Evolutionary conservation across 2,113 vertebrate genomes (phyloP).

Genomic region (Gopherus flavomarginatus): DNA sequence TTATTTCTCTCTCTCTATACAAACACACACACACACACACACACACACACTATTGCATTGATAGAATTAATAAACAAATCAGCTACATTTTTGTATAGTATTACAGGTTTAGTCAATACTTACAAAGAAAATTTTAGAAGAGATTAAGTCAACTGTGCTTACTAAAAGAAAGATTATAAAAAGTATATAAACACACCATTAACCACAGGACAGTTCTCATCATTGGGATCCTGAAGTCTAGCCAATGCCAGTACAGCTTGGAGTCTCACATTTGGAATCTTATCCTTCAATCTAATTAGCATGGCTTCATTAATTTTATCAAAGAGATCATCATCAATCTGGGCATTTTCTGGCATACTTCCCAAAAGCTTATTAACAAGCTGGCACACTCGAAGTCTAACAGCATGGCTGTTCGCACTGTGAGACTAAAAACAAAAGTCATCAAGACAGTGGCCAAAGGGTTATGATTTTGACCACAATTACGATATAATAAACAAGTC

Average conservation of each 20-base stretch:
- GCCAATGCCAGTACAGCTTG: conserved; percentile 95
- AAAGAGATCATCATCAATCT: conserved; percentile 94
- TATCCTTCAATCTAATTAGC: conserved; percentile 92
- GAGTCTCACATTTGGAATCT: conserved; percentile 94
- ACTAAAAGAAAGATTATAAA: not conserved
- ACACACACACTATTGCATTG: not conserved
- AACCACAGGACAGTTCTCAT: conserved; percentile 90
- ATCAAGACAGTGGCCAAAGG: not conserved
- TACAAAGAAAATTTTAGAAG: not conserved
- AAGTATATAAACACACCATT: conserved; percentile 79
- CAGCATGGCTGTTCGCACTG: conserved; percentile 87
- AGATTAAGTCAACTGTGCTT: not conserved
- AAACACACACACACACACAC: too few species aligned
- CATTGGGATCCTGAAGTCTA: conserved; percentile 92
- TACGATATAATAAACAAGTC: not conserved
- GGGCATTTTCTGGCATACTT: conserved; percentile 93
- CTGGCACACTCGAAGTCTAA: conserved; percentile 93
- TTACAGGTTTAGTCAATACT: not conserved
- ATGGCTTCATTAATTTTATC: conserved; percentile 93
- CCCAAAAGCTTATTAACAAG: conserved; percentile 94
- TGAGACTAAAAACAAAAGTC: conserved; percentile 84
- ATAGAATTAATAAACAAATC: not conserved
- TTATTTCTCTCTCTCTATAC: too few species aligned
- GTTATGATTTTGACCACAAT: not conserved
- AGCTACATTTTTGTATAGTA: not conserved